Evolutionary conservation across 2,113 vertebrate genomes (phyloP).

Genomic region (Pongo pygmaeus): DNA sequence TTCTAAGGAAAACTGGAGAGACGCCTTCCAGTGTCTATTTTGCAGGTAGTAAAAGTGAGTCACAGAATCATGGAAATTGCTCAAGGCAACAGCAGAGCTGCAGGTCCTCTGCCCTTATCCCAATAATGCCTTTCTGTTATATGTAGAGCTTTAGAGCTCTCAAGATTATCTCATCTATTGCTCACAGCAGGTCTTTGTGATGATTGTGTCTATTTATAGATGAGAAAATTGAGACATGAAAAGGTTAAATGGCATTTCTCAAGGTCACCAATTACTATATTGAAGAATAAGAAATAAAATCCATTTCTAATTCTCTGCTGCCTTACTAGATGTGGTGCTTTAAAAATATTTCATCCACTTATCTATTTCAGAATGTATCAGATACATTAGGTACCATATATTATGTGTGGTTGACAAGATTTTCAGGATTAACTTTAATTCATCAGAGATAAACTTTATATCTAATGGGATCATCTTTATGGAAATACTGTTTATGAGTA

Average conservation of each 20-base stretch:
- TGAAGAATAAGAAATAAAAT: constrained; percentile 11
- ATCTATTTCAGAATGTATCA: neutral
- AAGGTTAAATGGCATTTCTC: constrained; percentile 12
- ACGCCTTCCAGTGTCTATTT: neutral
- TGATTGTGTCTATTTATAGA: neutral
- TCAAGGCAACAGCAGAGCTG: neutral
- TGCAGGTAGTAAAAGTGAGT: neutral
- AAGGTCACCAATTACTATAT: constrained; percentile 4
- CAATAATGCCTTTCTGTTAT: neutral
- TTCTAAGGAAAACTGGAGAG: neutral
- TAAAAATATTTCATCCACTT: neutral
- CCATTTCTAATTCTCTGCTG: neutral
- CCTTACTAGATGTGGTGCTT: constrained; percentile 13
- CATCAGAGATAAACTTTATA: neutral
- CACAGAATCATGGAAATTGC: neutral
- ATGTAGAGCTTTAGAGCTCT: too few relatives aligned
- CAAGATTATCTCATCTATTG: neutral
- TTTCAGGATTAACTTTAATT: constrained; percentile 35
- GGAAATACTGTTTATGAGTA: neutral
- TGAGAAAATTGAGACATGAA: neutral
- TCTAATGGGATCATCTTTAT: constrained; percentile 16
- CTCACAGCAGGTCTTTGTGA: neutral
- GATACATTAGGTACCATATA: neutral
- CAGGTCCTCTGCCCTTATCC: neutral
- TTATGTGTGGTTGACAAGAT: neutral